phyloP scores from a whole-genome alignment of 2,888 invertebrate species.

The Nomada ferruginata region DNA sequence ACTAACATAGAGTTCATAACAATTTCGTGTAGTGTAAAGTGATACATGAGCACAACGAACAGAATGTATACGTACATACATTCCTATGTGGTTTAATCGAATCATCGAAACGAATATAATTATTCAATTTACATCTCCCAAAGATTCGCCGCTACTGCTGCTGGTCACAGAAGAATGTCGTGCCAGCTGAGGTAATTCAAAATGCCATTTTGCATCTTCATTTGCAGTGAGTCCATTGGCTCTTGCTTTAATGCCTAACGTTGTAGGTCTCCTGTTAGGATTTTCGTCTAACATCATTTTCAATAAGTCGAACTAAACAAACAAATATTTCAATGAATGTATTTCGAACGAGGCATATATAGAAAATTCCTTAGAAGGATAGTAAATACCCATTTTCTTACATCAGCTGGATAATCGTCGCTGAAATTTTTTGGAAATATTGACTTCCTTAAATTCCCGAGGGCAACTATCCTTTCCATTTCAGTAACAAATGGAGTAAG shows the following conservation, averaged over 20 bases:
- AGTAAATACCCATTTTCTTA: slow-evolving; percentile 79
- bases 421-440: slow-evolving; percentile 90
- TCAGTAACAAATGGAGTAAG: slow-evolving; percentile 95
- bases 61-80: slow-evolving; percentile 20
- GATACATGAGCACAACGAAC: slow-evolving; percentile 24
- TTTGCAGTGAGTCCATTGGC: slow-evolving; percentile 84
- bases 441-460: slow-evolving; percentile 88
- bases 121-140: slow-evolving; percentile 64
- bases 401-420: slow-evolving; percentile 89
- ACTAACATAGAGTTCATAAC: slow-evolving; percentile 6
- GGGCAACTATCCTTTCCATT: slow-evolving; percentile 92
- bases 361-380: not conserved
- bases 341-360: slow-evolving; percentile 11
- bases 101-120: slow-evolving; percentile 6
- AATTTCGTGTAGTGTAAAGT: slow-evolving; percentile 14
- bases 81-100: not conserved
- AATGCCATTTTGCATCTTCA: slow-evolving; percentile 84
- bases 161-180: slow-evolving; percentile 79
- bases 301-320: slow-evolving; percentile 88
- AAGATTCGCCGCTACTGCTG: slow-evolving; percentile 73
- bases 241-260: slow-evolving; percentile 88
- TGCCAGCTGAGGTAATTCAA: slow-evolving; percentile 84
- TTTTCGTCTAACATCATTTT: slow-evolving; percentile 91
- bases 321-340: slow-evolving; percentile 7
- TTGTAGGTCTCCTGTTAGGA: slow-evolving; percentile 91